Conservation (phyloP, 2,797 vertebrate genomes). For the Coregonus sp. region DNA sequence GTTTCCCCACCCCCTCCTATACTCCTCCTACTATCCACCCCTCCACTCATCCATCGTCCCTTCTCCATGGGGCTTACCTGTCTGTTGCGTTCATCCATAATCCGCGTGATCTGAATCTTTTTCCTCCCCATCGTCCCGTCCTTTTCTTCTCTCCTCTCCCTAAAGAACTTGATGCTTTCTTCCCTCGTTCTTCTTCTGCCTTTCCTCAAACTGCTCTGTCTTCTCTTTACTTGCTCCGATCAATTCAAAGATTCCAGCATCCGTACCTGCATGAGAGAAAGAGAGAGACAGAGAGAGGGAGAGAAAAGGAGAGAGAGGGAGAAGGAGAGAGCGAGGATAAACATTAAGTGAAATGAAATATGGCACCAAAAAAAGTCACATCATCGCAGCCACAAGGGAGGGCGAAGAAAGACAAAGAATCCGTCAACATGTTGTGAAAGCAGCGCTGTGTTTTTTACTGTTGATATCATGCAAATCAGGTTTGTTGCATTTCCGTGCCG, state of each 20-base stretch:
- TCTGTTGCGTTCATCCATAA: constrained; percentile 99
- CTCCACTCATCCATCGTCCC: constrained; percentile 66
- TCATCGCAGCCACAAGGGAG: constrained; percentile 80
- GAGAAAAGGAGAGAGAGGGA: neutral
- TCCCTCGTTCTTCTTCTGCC: constrained; percentile 65
- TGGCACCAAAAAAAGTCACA: constrained; percentile 74
- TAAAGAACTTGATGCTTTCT: constrained; percentile 85
- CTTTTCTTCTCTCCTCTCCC: constrained; percentile 90
- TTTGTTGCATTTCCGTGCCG: constrained; percentile 53
- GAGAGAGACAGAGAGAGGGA: constrained; percentile 56
- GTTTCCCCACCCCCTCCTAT: too few relatives aligned
- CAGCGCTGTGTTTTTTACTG: constrained; percentile 76
- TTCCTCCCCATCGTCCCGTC: constrained; percentile 99
- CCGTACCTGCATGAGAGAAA: constrained; percentile 81
- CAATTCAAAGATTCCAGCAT: constrained; percentile 95
- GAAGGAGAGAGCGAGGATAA: constrained; percentile 34
- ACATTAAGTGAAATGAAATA: constrained; percentile 80
- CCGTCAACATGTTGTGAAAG: constrained; percentile 79
- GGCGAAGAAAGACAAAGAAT: constrained; percentile 82
- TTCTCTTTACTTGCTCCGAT: constrained; percentile 91
- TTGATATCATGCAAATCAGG: constrained; percentile 85
- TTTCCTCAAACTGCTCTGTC: constrained; percentile 57
- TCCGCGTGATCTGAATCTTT: constrained; percentile 99
- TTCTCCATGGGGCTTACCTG: constrained; percentile 82
- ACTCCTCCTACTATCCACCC: neutral